Evolutionary conservation across 2,797 vertebrate genomes (phyloP).

Genomic region (Myotis planiceps): DNA sequence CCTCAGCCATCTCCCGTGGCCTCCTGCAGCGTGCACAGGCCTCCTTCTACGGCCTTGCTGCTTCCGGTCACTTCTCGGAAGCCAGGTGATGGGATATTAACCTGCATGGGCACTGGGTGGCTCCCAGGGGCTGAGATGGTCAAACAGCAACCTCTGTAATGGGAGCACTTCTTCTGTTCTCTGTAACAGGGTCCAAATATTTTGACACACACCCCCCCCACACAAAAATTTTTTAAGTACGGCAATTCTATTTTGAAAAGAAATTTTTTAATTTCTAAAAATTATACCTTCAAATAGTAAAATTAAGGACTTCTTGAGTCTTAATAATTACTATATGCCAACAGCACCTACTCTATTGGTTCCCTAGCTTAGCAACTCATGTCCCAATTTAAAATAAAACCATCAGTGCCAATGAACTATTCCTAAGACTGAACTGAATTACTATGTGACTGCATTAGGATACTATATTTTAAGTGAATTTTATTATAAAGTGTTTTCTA

Average conservation of each 20-base stretch:
- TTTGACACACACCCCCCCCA: neutral
- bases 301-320: neutral
- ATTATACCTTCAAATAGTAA: constrained; percentile 20
- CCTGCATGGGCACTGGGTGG: neutral
- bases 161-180: neutral
- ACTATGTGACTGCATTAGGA: neutral
- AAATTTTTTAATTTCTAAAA: constrained; percentile 40
- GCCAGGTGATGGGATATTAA: neutral
- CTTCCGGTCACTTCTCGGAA: constrained; percentile 40
- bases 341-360: neutral
- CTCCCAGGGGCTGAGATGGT: neutral
- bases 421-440: constrained; percentile 32
- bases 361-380: constrained; percentile 5
- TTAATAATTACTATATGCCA: neutral
- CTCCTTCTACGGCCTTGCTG: neutral
- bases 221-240: neutral
- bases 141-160: neutral
- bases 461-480: neutral
- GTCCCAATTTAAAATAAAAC: constrained; percentile 13
- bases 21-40: constrained; percentile 34
- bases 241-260: constrained; percentile 44
- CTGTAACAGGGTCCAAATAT: neutral
- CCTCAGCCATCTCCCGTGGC: constrained; percentile 54
- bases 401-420: neutral
- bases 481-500: neutral